phyloP scores from a whole-genome alignment of 2,113 vertebrate species.

The Pituophis catenifer region DNA sequence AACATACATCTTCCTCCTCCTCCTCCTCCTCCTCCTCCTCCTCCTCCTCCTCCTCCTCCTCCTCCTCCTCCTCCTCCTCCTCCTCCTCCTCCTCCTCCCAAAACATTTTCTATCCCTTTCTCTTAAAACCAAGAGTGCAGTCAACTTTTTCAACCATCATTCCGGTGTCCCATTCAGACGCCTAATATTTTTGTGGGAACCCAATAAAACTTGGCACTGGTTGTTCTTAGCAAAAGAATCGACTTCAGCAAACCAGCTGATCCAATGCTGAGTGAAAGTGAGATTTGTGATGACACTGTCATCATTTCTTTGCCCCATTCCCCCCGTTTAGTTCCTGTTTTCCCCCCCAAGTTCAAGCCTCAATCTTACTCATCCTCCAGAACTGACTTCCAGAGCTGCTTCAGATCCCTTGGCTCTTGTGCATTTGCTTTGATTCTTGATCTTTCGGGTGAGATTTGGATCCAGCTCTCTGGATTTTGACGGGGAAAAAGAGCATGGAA shows the following conservation, averaged over 20 bases:
- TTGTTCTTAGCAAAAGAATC: too few relatives aligned
- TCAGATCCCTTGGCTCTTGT: too few relatives aligned
- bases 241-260: background rate
- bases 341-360: background rate
- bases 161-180: background rate
- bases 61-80: too few relatives aligned
- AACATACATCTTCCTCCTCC: background rate
- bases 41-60: too few relatives aligned
- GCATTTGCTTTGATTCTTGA: background rate
- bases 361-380: background rate
- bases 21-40: too few relatives aligned
- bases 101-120: background rate
- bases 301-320: background rate
- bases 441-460: background rate
- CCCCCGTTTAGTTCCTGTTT: background rate
- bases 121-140: background rate
- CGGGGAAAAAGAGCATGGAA: background rate
- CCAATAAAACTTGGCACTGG: background rate
- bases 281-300: background rate
- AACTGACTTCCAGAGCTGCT: background rate
- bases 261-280: background rate
- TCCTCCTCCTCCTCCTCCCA: too few relatives aligned
- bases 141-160: background rate
- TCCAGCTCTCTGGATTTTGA: background rate
- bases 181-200: background rate